Percentiles rank a stretch among this genome's conserved stretches.
These are phyloP conservation scores for Helogale parvula DNA, from an alignment of 2,113 vertebrate species.

Conservation along the genomic window DNA sequence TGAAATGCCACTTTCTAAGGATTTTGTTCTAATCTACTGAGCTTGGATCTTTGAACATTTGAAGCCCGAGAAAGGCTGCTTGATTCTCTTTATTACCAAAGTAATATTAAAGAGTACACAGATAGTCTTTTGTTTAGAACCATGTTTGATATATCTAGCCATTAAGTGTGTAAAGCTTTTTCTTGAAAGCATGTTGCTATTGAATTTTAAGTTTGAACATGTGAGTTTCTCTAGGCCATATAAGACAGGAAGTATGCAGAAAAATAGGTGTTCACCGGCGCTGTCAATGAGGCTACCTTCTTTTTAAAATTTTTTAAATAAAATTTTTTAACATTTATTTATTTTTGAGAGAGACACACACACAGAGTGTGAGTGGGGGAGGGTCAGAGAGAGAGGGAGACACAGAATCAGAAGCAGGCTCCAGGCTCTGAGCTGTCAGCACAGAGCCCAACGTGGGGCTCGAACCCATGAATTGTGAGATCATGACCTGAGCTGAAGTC, in stretches of 20 bases:
- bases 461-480: no score
- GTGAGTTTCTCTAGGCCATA: not conserved
- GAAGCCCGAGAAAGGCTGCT: not conserved
- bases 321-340: no score
- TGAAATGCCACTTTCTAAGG: not conserved
- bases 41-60: conserved; percentile 7
- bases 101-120: not conserved
- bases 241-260: not conserved
- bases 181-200: not conserved
- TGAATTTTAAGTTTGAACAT: conserved; percentile 16
- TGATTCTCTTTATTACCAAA: not conserved
- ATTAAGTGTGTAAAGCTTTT: not conserved
- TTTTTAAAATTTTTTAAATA: no score
- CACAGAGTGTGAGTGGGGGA: no score
- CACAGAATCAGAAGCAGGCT: no score
- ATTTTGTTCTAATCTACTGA: conserved; percentile 40
- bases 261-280: not conserved
- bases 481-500: no score
- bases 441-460: no score
- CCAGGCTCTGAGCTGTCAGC: no score
- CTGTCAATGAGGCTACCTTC: not conserved
- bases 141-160: not conserved
- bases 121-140: conserved; percentile 4
- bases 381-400: no score
- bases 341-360: no score